Evolutionary conservation across 2,888 invertebrate species (phyloP), one percentile per base, ranked within the genome.

Genomic region (Stenodema calcarata): DNA sequence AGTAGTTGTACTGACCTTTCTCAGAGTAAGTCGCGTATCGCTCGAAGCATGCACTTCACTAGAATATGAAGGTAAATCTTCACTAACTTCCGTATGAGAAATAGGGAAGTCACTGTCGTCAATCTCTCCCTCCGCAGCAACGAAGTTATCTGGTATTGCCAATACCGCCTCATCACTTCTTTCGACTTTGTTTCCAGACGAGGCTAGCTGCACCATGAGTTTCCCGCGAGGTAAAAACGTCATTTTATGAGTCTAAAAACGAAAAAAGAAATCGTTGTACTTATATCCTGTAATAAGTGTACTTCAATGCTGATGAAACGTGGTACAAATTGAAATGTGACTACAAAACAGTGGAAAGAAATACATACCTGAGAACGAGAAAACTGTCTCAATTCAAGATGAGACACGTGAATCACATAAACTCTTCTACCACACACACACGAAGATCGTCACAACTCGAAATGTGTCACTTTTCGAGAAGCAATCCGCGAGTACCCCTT

Each of bases 231-330:
- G 30, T 73, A 30, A 73, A 73, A 73, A 73, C 30, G 73, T 30
- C 73, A 73, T 73, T 73, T 73, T 73, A 28, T 28, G 35, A 30
- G 16, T 30, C 30, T 73, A 73, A 73, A 73, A 73, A 73, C 73
- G 73, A 73, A 73, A 73, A 73, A 73, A 73, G 73, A 73, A 73
- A 73, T 27, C 73, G 30, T 73, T 73, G 73, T 28, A 54, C 18
- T 18, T 18, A 54, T 54, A 54, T 6, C 54, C 54, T 6, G 54
- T 54, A 54, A 54, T 54, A 18, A 54, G 35, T 35, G 35, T 35
- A 35, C 35, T 35, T 35, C 35, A 35, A 35, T 54, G 16, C 11
- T 54, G 54, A 18, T 54, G 54, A 54, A 47, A 47, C 12, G 47
- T 47, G 47, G 47, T 12, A 47, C 16, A 47, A 47, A 47, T 47